A percentile compares a stretch with the other conserved stretches of the same genome.
These are phyloP conservation scores for Drosophila nannoptera DNA, from an alignment of 1,140 invertebrate genomes.

Conservation along the genomic window DNA sequence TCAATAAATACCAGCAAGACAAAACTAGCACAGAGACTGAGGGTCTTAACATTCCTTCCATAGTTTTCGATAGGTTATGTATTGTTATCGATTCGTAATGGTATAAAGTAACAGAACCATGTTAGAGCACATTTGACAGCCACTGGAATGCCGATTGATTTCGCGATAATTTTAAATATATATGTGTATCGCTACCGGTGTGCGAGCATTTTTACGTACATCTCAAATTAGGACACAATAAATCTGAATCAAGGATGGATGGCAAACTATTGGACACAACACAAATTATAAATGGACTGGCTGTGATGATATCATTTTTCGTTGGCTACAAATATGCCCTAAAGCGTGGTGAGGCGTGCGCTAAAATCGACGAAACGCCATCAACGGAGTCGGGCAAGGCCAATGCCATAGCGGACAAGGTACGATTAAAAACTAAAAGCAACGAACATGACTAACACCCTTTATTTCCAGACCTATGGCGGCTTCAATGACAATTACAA, in stretches of 20 bases:
- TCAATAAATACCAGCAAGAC: slow-evolving; percentile 2
- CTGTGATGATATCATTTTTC: slow-evolving; percentile 78
- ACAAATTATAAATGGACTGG: slow-evolving; percentile 76
- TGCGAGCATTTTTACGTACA: slow-evolving; percentile 8
- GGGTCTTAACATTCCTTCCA: too few relatives aligned
- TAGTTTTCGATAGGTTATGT: neutral
- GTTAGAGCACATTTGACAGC: neutral
- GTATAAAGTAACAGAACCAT: neutral
- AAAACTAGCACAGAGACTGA: neutral
- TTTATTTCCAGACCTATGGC: slow-evolving; percentile 44
- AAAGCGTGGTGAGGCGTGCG: slow-evolving; percentile 56
- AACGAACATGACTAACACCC: neutral
- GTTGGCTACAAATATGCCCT: slow-evolving; percentile 77
- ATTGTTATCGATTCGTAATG: neutral
- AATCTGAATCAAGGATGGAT: slow-evolving; percentile 51
- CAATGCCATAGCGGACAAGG: slow-evolving; percentile 49
- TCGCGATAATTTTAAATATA: slow-evolving; percentile 20
- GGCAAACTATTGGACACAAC: slow-evolving; percentile 72
- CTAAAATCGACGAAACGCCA: slow-evolving; percentile 42
- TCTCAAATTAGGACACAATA: slow-evolving; percentile 9
- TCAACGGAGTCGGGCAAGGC: slow-evolving; percentile 22
- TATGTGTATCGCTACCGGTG: slow-evolving; percentile 19
- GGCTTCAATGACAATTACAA: slow-evolving; percentile 83
- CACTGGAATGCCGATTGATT: slow-evolving; percentile 6
- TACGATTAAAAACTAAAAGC: slow-evolving; percentile 12